phyloP scores from a whole-genome alignment of 2,888 invertebrate genomes.

The Idaea dimidiata region DNA sequence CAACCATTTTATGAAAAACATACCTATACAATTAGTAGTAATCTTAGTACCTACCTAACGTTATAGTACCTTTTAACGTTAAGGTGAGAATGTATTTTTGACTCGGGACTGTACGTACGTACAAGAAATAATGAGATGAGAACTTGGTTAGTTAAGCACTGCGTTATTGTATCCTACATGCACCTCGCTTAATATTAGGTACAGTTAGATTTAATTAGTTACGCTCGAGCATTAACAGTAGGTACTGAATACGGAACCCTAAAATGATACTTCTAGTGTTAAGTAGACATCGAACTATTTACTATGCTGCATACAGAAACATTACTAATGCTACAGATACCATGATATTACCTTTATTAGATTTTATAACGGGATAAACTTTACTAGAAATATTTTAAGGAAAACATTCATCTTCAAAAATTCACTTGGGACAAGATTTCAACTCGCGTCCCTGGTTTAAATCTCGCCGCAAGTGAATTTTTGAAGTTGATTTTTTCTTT shows the following conservation, averaged over 20 bases:
- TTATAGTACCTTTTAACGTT: not conserved
- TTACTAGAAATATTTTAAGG: too few relatives aligned
- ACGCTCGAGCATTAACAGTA: slow-evolving; percentile 17
- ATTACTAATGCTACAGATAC: not conserved
- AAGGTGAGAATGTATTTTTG: not conserved
- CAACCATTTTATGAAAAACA: too few relatives aligned
- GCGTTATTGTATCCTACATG: slow-evolving; percentile 27
- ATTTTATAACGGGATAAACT: too few relatives aligned
- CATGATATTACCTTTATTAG: too few relatives aligned
- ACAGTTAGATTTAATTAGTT: slow-evolving; percentile 28
- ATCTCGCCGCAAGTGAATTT: too few relatives aligned
- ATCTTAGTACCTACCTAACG: not conserved
- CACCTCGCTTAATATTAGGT: slow-evolving; percentile 44
- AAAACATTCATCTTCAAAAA: too few relatives aligned
- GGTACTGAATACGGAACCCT: slow-evolving; percentile 30
- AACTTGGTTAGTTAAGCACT: not conserved
- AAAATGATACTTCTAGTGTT: slow-evolving; percentile 35
- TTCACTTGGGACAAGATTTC: too few relatives aligned
- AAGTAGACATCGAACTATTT: slow-evolving; percentile 48
- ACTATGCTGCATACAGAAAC: slow-evolving; percentile 24
- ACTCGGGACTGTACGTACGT: not conserved
- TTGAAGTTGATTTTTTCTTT: too few relatives aligned
- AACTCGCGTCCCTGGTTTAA: too few relatives aligned
- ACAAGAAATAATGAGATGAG: not conserved
- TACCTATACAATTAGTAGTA: too few relatives aligned